Percentiles rank a stretch among this genome's conserved stretches.
Conservation (phyloP, 2,888 invertebrate genomes). For the Branchellion lobata region DNA sequence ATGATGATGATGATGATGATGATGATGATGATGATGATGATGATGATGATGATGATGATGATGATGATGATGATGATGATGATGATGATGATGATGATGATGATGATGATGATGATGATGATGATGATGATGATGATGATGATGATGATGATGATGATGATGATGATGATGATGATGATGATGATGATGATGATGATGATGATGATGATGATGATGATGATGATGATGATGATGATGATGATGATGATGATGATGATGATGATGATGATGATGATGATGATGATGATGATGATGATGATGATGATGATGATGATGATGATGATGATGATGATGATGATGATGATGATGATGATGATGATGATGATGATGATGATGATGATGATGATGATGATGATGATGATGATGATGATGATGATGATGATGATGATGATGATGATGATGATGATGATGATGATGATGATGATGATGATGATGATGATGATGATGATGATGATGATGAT, state of each 20-base stretch:
- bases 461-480: conserved; percentile 39
- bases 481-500: conserved; percentile 40
- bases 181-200: conserved; percentile 36
- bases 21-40: too few relatives aligned
- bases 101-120: conserved; percentile 10
- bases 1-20: neutral
- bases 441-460: conserved; percentile 43
- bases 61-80: conserved; percentile 9
- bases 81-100: conserved; percentile 9
- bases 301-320: neutral
- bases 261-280: neutral
- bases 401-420: conserved; percentile 19
- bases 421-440: conserved; percentile 31
- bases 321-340: conserved; percentile 15
- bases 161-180: conserved; percentile 36
- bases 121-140: neutral
- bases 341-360: neutral
- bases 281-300: neutral
- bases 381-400: conserved; percentile 29
- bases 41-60: conserved; percentile 9
- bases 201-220: conserved; percentile 34
- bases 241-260: neutral
- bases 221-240: conserved; percentile 32
- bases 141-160: conserved; percentile 17
- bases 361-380: neutral